These are phyloP conservation scores for Sternotherus odoratus DNA, from an alignment of 2,797 vertebrate species.

Conservation along the genomic window DNA sequence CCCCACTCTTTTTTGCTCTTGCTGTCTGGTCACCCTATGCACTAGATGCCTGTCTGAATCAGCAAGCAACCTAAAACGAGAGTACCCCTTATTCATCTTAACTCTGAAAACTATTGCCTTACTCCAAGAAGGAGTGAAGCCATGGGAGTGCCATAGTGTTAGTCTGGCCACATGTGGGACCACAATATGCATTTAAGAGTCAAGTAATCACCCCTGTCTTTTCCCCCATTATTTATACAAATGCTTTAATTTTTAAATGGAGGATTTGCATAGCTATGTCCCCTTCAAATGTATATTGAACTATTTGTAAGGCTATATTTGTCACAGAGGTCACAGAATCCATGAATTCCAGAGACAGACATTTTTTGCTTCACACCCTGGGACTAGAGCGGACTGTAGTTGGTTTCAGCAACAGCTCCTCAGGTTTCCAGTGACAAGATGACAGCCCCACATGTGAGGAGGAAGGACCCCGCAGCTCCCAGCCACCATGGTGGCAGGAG, in stretches of 20 bases:
- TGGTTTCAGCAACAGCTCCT: no score
- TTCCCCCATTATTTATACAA: not conserved
- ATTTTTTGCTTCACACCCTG: no score
- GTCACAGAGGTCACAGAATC: no score
- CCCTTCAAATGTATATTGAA: not conserved
- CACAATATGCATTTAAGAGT: not conserved
- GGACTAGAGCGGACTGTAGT: no score
- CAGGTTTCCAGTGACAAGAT: no score
- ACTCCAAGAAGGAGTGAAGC: not conserved
- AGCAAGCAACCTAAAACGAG: not conserved
- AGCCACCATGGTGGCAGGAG: no score
- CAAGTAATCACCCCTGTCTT: rapidly evolving
- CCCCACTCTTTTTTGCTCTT: no score
- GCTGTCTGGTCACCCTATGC: no score
- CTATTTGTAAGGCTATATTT: not conserved
- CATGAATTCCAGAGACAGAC: no score
- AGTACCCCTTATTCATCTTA: not conserved
- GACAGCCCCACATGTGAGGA: no score
- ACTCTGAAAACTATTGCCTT: not conserved
- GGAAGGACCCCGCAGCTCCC: no score
- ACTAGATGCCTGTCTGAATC: not conserved
- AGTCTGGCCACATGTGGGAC: not conserved
- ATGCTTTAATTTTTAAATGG: not conserved
- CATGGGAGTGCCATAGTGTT: not conserved
- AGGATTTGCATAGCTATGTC: not conserved